Base-by-base conservation (phyloP, 1,140 invertebrate species). In the Drosophila murphyi region DNA sequence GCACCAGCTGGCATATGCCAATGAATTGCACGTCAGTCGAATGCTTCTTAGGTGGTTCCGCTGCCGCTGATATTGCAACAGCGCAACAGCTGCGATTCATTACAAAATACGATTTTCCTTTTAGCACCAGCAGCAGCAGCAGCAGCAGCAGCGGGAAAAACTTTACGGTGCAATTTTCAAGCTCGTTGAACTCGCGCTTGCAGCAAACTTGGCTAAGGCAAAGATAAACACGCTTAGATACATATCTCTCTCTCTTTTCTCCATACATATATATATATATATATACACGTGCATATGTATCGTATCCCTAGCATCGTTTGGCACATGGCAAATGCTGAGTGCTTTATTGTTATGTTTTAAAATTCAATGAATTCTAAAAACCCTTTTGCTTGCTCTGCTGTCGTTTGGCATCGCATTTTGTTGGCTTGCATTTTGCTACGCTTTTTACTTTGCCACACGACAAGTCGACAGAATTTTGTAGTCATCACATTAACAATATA, bases 341-440 rank as follows among this genome's bases (percentile, higher is more conserved):
- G 83, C 85, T 88, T 88, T 88, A 88, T 88, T 88, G 83, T 88
- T 88, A 88, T 88, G 83, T 89, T 88, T 89, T 88, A 88, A 88
- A 88, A 88, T 88, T 88, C 83, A 88, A 88, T 88, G 83, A 88
- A 88, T 88, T 88, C 83, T 88, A 88, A 88, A 88, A 88, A 80
- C 80, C 70, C 65, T 57, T 47, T 61, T 67, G 54, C 52, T 20
- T 48, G 45, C 34, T 51, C 29, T 45, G 52, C 39, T 50, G 12
- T 41, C 34, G 77, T 45, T 80, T 76, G 71, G 56, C 60, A 75
- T 62, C 52, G 74, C 70, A 71, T 60, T 72, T 76, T 61, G 74
- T 67, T 65, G 69, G 55, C 67, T 63, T 75, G 72, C 72, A 75
- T 59, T 74, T 70, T 62, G 57, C 7, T 28, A 28, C 20, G 4